phyloP scores from a whole-genome alignment of 2,888 invertebrate species.

The Bibio marci region DNA sequence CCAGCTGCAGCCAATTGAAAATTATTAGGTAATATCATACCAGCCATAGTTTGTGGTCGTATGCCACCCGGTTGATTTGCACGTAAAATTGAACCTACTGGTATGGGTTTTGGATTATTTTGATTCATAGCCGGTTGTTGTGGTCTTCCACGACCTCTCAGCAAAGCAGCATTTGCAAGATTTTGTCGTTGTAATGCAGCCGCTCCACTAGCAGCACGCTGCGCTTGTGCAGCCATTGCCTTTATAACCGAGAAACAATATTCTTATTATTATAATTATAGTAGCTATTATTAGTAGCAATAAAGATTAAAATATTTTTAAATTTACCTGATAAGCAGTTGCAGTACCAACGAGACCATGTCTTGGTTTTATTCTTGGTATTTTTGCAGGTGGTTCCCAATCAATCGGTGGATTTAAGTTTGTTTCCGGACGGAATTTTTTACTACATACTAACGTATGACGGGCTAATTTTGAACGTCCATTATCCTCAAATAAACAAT shows the following conservation, averaged over 20 bases:
- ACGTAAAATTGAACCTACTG: constrained; percentile 4
- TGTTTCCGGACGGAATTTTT: constrained; percentile 73
- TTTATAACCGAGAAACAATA: too few relatives aligned
- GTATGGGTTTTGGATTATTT: constrained; percentile 16
- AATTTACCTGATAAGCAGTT: constrained; percentile 28
- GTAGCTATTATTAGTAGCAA: too few relatives aligned
- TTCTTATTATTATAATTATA: too few relatives aligned
- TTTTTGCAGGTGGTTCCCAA: constrained; percentile 89
- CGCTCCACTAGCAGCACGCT: constrained; percentile 15
- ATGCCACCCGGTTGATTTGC: not conserved
- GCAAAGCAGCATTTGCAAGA: constrained; percentile 14
- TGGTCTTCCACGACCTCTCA: constrained; percentile 20
- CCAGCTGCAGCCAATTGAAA: constrained; percentile 20
- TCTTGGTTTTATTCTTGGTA: constrained; percentile 41
- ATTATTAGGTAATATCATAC: constrained; percentile 24
- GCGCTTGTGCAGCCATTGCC: constrained; percentile 30
- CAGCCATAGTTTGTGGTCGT: constrained; percentile 18
- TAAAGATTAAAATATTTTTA: too few relatives aligned
- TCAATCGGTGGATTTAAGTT: constrained; percentile 76
- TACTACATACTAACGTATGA: constrained; percentile 72
- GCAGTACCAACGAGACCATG: constrained; percentile 30
- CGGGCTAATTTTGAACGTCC: constrained; percentile 79
- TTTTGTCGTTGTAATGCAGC: constrained; percentile 7
- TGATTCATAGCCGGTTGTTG: too few relatives aligned
- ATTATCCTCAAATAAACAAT: constrained; percentile 88